Base-by-base conservation (phyloP, 2,888 invertebrate species). In the Agrypnus murinus region DNA sequence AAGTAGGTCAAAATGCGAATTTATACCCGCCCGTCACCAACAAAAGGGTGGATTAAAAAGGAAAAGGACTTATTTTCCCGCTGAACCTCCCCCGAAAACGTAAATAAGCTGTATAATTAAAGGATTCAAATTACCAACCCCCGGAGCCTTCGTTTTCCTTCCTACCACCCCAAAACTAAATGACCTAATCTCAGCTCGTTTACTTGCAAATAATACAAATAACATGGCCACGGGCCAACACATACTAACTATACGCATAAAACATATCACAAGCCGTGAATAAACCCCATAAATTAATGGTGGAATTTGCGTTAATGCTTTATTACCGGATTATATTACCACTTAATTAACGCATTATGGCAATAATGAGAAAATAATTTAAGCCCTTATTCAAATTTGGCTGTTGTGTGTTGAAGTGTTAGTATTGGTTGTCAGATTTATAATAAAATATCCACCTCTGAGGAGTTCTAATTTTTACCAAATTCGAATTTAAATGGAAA, bases 61-160 rank as follows among this genome's bases (percentile, higher is more conserved):
- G 38, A 45, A 32, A 31, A 38, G 43, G 14, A 55, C 43, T 57
- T 65, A 43, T 46, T 57, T 31, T 31, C n/a, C n/a, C 25, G 31
- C 3, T 17, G 40, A 57, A 57, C 10, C 58, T 43, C 57, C 53
- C 31, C 58, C 58, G 48, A 46, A 65, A 65, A 68, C 63, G 63
- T 55, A 68, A 68, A 68, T 62, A 68, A 68, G 45, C 34, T 40
- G 62, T 46, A 45, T 57, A 68, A 68, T 68, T 68, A 68, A 57
- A 57, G 55, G 36, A 36, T 68, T 62, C 45, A 50, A 48, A 69
- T 69, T 57, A 46, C 48, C 40, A 40, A 19, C 32, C 63, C 25
- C 38, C 55, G 3, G 64, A 36, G 43, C 38, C 31, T 55, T 55
- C 32, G 55, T 10, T 15, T 57, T 34, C 5, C 7, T 8, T 17